Evolutionary conservation across 2,888 invertebrate genomes (phyloP).

Genomic region (Onchidella celtica): DNA sequence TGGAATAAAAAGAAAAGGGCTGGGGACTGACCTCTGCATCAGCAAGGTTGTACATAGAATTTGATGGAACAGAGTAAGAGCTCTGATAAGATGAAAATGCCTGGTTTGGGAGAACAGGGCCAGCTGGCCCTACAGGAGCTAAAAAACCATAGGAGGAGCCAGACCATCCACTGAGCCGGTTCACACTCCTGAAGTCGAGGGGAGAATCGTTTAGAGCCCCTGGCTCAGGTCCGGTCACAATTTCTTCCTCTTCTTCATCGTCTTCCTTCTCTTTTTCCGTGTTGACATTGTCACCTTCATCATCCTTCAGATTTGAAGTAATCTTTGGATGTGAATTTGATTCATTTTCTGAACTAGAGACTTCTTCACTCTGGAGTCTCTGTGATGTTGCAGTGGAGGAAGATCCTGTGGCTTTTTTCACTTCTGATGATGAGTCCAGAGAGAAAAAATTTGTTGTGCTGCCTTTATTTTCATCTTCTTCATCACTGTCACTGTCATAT

Average conservation of each 20-base stretch:
- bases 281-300: too few species aligned
- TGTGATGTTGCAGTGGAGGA: not conserved
- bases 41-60: slow-evolving; percentile 29
- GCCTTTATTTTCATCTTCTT: slow-evolving; percentile 16
- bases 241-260: slow-evolving; percentile 30
- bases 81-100: not conserved
- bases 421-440: slow-evolving; percentile 36
- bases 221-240: slow-evolving; percentile 32
- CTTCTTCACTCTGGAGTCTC: slow-evolving; percentile 34
- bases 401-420: slow-evolving; percentile 6
- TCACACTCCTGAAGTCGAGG: slow-evolving; percentile 48
- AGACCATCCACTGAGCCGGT: slow-evolving; percentile 38
- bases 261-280: slow-evolving; percentile 18
- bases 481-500: slow-evolving; percentile 48
- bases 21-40: slow-evolving; percentile 26
- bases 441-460: slow-evolving; percentile 49
- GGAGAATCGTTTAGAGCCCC: slow-evolving; percentile 54
- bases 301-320: not conserved
- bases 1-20: too few species aligned
- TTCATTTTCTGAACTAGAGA: slow-evolving; percentile 31
- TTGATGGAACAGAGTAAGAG: slow-evolving; percentile 36
- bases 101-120: slow-evolving; percentile 1
- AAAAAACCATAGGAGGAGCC: slow-evolving; percentile 29
- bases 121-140: slow-evolving; percentile 33
- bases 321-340: not conserved